A percentile compares a stretch with the other conserved stretches of the same genome.
These are phyloP conservation scores for Hartigia nigra DNA, from an alignment of 2,888 invertebrate species.

Conservation along the genomic window DNA sequence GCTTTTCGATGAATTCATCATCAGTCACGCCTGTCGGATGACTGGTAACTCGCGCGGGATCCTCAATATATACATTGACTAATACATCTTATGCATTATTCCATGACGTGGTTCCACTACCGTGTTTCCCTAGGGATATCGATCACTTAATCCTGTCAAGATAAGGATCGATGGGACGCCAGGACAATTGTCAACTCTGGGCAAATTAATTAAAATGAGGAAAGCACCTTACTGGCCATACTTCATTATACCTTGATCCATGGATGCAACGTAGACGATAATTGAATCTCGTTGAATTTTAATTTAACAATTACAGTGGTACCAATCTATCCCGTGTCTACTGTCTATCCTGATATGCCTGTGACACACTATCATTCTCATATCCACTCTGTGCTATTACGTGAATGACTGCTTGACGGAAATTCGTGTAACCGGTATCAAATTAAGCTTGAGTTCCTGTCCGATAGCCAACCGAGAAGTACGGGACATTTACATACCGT, in stretches of 20 bases:
- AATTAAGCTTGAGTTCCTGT: neutral
- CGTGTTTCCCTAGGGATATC: conserved; percentile 1
- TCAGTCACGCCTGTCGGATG: conserved; percentile 4
- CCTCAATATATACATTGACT: conserved; percentile 1
- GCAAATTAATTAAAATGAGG: neutral
- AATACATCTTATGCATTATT: conserved; percentile 10
- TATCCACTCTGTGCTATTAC: neutral
- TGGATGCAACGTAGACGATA: neutral
- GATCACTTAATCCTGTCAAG: neutral
- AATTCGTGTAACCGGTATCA: neutral
- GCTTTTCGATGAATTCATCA: conserved; percentile 1
- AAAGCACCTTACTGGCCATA: neutral
- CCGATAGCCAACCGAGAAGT: neutral
- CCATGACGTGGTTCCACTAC: neutral
- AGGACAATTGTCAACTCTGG: neutral
- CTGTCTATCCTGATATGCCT: neutral
- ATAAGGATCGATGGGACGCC: neutral
- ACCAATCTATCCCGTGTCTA: neutral
- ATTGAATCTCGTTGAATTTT: neutral
- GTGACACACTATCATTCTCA: neutral
- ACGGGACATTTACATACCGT: neutral
- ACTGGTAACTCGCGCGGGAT: conserved; percentile 1
- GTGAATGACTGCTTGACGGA: neutral
- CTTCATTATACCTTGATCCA: neutral
- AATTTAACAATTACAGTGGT: neutral